These are phyloP conservation scores for Tyrannus savana DNA, from an alignment of 2,113 vertebrate species.

Conservation along the genomic window DNA sequence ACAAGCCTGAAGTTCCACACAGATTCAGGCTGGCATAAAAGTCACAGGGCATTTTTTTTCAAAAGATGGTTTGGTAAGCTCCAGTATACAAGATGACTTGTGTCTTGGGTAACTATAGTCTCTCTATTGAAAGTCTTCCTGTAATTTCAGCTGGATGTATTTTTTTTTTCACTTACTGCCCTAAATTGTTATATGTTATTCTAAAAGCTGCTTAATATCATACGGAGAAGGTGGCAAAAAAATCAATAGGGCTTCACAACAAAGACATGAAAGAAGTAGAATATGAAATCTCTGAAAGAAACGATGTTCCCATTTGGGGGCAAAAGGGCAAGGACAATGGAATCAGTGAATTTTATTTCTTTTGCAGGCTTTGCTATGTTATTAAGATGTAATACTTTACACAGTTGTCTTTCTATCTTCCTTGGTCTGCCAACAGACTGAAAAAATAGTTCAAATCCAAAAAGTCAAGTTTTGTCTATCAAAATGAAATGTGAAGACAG, in stretches of 20 bases:
- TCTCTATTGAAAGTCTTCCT: slow-evolving; percentile 4
- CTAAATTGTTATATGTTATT: slow-evolving; percentile 16
- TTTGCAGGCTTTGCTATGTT: background rate
- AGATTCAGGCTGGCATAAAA: background rate
- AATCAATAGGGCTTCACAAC: slow-evolving; percentile 32
- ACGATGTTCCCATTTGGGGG: background rate
- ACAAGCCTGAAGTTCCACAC: background rate
- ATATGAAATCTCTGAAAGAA: slow-evolving; percentile 32
- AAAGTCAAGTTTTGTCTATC: slow-evolving; percentile 30
- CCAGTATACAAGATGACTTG: background rate
- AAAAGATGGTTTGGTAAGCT: background rate
- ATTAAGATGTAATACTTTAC: slow-evolving; percentile 4
- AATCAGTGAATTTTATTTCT: background rate
- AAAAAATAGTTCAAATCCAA: slow-evolving; percentile 1
- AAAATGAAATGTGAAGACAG: slow-evolving; percentile 7
- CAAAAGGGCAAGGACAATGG: slow-evolving; percentile 27
- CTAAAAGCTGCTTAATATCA: slow-evolving; percentile 37
- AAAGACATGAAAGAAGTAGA: slow-evolving; percentile 35
- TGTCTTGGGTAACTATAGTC: background rate
- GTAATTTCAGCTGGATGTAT: slow-evolving; percentile 33
- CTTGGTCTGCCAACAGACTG: background rate
- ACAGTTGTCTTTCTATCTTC: background rate
- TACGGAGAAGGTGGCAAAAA: slow-evolving; percentile 36
- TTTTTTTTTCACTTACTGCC: slow-evolving; percentile 19
- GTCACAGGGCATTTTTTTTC: background rate